Base-by-base conservation (phyloP, 92 coral and sea anemone genomes). In the Pocillopora grandis region DNA sequence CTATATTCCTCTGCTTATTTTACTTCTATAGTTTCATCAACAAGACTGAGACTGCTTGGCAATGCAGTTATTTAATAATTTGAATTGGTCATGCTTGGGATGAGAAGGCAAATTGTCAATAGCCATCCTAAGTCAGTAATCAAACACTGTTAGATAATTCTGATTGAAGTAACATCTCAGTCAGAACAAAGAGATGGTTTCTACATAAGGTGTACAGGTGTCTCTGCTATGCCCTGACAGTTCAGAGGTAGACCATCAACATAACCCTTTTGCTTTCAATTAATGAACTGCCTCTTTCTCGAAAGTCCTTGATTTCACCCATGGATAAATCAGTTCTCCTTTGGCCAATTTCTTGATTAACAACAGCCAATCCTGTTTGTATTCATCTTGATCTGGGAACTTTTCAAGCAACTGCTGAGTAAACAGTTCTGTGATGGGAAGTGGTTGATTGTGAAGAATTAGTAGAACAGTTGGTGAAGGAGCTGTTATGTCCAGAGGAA, bases 241-340 rank as follows among this genome's bases (percentile, higher is more conserved):
- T 42, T 42, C 52, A 42, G 52, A 42, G 52, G 52, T 12, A 59
- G 62, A 2, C 3, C 18, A 5, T 10, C 10, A 2, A 2, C 18
- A 16, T 10, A 16, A 59, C 10, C 12, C 62, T 59, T 59, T 59
- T 10, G 14, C 13, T 2, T 59, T 16, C 18, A 16, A 59, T 59
- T 7, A 59, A 7, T 17, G 42, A 36, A 19, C n/a, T 70, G 48
- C 35, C 4, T 79, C 62, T n/a, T 81, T 12, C 75, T 71, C 70
- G 3, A 75, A 71, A 52, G 20, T 37, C 60, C 77, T 75, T 37
- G 77, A 83, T 52, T 76, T 90, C 20, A 92, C 93, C 98, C 98
- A 94, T 21, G 98, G 98, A 68, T 94, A 94, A 60, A 94, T 87
- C 88, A 94, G 76, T 63, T 89, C 92, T 21, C 98, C 98, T 77